A percentile compares a stretch with the other conserved stretches of the same genome.
phyloP scores from a whole-genome alignment of 2,113 vertebrate genomes.

The Cinclus cinclus region DNA sequence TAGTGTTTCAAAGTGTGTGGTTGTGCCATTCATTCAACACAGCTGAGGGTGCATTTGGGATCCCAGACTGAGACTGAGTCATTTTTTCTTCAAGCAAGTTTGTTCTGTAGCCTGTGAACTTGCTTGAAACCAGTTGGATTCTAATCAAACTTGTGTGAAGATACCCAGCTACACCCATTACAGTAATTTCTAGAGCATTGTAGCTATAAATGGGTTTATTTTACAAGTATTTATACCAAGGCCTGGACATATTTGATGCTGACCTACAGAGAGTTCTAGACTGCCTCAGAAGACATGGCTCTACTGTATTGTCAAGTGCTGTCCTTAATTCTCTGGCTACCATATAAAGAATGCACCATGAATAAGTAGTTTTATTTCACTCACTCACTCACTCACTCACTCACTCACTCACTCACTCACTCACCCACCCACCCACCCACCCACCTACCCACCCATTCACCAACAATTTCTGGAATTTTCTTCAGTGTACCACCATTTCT shows the following conservation, averaged over 20 bases:
- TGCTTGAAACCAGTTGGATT: not conserved
- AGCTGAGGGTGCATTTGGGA: not conserved
- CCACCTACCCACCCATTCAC: not conserved
- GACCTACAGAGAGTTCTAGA: not conserved
- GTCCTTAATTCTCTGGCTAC: not conserved
- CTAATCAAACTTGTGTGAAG: not conserved
- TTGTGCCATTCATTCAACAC: not conserved
- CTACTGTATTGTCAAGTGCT: not conserved
- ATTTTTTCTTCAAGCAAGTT: not conserved
- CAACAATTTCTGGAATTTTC: not conserved
- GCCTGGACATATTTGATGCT: not conserved
- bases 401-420: too few relatives aligned
- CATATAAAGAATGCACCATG: not conserved
- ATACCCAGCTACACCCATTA: not conserved
- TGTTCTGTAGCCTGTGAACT: not conserved
- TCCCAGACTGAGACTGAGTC: not conserved
- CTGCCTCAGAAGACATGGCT: accelerated
- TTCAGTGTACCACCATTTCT: not conserved
- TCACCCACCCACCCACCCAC: too few relatives aligned
- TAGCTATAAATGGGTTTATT: not conserved
- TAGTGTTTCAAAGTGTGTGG: not conserved
- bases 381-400: not conserved
- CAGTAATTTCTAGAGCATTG: accelerated
- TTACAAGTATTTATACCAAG: not conserved
- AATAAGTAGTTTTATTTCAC: not conserved